Evolutionary conservation across 2,888 invertebrate genomes (phyloP).

Genomic region (Leptothorax acervorum): DNA sequence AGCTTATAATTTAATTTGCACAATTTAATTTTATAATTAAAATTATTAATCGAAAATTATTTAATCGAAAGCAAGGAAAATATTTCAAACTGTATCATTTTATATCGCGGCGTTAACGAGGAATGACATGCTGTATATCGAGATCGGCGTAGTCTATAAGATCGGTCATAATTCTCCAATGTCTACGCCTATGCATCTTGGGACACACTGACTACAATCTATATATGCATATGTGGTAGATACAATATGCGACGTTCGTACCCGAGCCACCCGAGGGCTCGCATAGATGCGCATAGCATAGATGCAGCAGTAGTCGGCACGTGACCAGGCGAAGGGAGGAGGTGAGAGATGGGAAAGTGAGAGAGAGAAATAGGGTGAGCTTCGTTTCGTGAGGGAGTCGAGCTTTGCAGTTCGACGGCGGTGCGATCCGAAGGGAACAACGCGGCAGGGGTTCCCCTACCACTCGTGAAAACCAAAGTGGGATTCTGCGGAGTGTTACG

Average conservation of each 20-base stretch:
- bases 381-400: conserved; percentile 17
- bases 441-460: conserved; percentile 50
- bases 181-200: conserved; percentile 29
- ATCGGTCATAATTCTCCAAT: background rate
- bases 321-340: conserved; percentile 26
- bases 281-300: conserved; percentile 40
- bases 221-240: conserved; percentile 35
- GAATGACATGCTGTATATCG: background rate
- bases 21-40: conserved; percentile 4
- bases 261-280: conserved; percentile 8
- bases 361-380: background rate
- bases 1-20: background rate
- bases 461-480: conserved; percentile 80
- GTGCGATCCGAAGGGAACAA: conserved; percentile 29
- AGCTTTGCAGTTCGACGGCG: conserved; percentile 34
- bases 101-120: background rate
- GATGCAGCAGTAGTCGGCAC: conserved; percentile 40
- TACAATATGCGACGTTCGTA: conserved; percentile 41
- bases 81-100: background rate
- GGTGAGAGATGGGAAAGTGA: background rate
- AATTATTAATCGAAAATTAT: background rate
- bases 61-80: no score
- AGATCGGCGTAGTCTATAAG: background rate
- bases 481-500: conserved; percentile 77
- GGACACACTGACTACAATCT: conserved; percentile 10